phyloP scores from a whole-genome alignment of 2,888 invertebrate species.

The Mythimna impura region DNA sequence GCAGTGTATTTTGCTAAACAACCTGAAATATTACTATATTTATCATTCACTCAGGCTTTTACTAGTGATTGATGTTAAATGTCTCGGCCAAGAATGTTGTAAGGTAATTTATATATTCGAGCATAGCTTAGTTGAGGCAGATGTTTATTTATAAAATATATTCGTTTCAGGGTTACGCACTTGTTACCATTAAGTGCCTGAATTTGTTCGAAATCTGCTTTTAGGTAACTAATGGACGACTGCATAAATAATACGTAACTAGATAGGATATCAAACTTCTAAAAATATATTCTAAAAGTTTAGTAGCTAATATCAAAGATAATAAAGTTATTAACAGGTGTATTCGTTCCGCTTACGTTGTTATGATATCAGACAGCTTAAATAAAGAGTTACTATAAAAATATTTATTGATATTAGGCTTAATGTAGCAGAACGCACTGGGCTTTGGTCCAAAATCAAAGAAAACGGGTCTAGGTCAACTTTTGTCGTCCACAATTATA shows the following conservation, averaged over 20 bases:
- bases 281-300: constrained; percentile 29
- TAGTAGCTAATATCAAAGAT: constrained; percentile 16
- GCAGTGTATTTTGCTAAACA: constrained; percentile 30
- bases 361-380: constrained; percentile 51
- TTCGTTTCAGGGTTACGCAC: constrained; percentile 37
- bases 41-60: constrained; percentile 49
- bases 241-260: not conserved
- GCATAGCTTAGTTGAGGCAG: constrained; percentile 8
- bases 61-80: constrained; percentile 51
- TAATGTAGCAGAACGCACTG: constrained; percentile 76
- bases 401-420: constrained; percentile 70
- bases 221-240: not conserved
- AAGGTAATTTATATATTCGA: constrained; percentile 51
- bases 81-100: constrained; percentile 53
- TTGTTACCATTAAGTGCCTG: constrained; percentile 11
- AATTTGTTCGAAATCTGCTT: constrained; percentile 13
- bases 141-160: constrained; percentile 37
- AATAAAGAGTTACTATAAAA: constrained; percentile 64
- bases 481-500: constrained; percentile 63
- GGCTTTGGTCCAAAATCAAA: constrained; percentile 82
- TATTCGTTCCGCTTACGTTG: constrained; percentile 24
- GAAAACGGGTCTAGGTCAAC: constrained; percentile 83
- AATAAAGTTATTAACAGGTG: constrained; percentile 42
- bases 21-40: constrained; percentile 45
- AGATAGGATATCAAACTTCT: constrained; percentile 8